These are phyloP conservation scores for Cyanoderma ruficeps DNA, from an alignment of 2,113 vertebrate species.

Conservation along the genomic window DNA sequence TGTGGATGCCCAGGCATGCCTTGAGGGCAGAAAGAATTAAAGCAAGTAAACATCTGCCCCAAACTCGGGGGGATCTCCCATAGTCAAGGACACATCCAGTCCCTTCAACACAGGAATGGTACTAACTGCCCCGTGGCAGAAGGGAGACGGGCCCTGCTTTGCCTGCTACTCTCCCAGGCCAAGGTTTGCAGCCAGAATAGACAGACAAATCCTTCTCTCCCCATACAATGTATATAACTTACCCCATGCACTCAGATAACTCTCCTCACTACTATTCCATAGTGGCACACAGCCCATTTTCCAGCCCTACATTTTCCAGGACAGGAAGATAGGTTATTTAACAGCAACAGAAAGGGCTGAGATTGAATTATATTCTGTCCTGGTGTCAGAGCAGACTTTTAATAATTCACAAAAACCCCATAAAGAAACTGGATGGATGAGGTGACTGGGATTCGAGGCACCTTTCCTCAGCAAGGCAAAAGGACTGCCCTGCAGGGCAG, in stretches of 20 bases:
- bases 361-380: background rate
- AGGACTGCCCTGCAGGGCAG: background rate
- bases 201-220: background rate
- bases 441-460: background rate
- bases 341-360: background rate
- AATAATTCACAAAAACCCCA: background rate
- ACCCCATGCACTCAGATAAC: background rate
- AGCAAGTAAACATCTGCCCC: background rate
- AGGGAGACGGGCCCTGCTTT: background rate
- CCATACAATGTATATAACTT: background rate
- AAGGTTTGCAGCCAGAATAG: background rate
- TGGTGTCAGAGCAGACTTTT: background rate
- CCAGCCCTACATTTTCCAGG: background rate
- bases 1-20: background rate
- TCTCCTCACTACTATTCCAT: background rate
- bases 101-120: fast-evolving
- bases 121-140: fast-evolving
- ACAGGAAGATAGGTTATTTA: background rate
- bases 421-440: background rate
- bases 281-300: background rate
- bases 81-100: background rate
- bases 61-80: background rate
- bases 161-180: background rate
- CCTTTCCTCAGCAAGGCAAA: background rate
- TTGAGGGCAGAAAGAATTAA: background rate